Evolutionary conservation across 2,797 vertebrate genomes (phyloP).

Genomic region (Cheirogaleus major): DNA sequence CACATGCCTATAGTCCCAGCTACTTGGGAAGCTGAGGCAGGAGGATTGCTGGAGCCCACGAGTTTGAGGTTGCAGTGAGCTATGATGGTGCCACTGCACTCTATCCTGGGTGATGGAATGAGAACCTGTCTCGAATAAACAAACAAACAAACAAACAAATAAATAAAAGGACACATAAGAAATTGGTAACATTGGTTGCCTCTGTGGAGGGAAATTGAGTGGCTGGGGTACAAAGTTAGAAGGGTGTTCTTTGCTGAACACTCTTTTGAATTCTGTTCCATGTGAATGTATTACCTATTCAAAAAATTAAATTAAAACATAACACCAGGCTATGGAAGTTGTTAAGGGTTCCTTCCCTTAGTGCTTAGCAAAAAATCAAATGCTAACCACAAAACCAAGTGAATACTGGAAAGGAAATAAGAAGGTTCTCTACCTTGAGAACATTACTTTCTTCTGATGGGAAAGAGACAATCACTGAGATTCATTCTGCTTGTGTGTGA

Average conservation of each 20-base stretch:
- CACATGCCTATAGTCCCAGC: neutral
- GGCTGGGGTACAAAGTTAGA: neutral
- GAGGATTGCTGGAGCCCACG: neutral
- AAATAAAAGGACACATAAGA: neutral
- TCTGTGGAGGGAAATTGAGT: neutral
- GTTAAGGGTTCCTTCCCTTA: neutral
- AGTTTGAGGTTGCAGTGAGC: neutral
- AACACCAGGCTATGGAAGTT: neutral
- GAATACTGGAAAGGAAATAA: conserved; percentile 29
- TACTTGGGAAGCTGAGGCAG: neutral
- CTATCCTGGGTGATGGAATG: neutral
- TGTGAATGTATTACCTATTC: neutral
- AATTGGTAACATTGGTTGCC: neutral
- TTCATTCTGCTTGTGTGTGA: neutral
- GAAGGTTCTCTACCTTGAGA: conserved; percentile 3
- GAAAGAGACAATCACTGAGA: neutral
- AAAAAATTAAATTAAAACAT: conserved; percentile 17
- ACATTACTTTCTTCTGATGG: neutral
- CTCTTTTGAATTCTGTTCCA: neutral
- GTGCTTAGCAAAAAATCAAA: conserved; percentile 18
- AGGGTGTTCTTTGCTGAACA: neutral
- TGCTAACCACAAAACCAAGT: conserved; percentile 32
- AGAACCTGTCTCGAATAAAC: neutral
- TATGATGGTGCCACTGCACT: neutral
- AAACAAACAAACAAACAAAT: neutral